Evolutionary conservation across 2,797 vertebrate species (phyloP).

Genomic region (Mus minutoides): DNA sequence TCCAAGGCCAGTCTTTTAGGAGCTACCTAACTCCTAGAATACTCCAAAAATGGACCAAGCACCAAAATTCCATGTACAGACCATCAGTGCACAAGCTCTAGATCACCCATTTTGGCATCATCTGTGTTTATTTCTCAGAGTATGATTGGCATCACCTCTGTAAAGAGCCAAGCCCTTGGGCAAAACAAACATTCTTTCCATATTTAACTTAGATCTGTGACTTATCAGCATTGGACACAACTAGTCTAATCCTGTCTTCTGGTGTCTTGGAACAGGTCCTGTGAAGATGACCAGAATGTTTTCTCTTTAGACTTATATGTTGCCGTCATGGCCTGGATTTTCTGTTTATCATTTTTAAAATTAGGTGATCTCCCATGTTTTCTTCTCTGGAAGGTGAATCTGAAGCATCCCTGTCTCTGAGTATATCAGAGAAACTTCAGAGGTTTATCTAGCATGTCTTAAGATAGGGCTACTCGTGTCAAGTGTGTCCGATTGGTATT

Average conservation of each 20-base stretch:
- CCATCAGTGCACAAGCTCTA: constrained; percentile 38
- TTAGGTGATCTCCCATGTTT: background rate
- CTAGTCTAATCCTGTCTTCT: background rate
- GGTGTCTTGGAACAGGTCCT: background rate
- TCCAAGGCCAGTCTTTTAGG: background rate
- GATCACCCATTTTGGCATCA: constrained; percentile 30
- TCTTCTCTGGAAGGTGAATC: background rate
- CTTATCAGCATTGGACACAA: background rate
- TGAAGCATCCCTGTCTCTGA: background rate
- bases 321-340: background rate
- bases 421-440: background rate
- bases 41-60: background rate
- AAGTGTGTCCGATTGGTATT: background rate
- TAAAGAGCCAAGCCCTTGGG: background rate
- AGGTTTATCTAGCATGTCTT: background rate
- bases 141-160: constrained; percentile 38
- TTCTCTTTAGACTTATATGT: constrained; percentile 4
- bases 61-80: background rate
- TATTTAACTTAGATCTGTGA: constrained; percentile 59
- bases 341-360: constrained; percentile 8
- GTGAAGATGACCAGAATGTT: background rate
- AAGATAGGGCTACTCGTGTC: background rate
- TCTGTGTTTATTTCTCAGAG: constrained; percentile 54
- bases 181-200: constrained; percentile 65
- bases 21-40: constrained; percentile 17